Conservation (phyloP, 2,113 vertebrate species). For the Chiloscyllium plagiosum region DNA sequence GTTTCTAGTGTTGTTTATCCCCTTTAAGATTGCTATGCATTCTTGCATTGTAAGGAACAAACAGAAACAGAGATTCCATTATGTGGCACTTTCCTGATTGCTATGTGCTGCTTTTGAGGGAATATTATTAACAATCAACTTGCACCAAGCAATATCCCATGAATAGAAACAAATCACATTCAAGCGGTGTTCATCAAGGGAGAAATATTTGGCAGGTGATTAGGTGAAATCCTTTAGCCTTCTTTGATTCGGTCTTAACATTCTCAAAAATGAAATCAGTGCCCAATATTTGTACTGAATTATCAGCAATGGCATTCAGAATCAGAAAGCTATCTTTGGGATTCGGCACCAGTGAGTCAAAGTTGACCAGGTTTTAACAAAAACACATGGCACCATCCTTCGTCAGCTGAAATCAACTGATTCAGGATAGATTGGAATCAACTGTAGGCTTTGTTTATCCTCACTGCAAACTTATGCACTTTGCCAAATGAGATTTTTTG, state of each 20-base stretch:
- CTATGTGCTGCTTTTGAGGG: too few relatives aligned
- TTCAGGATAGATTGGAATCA: neutral
- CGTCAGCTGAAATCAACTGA: neutral
- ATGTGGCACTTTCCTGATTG: too few relatives aligned
- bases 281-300: neutral
- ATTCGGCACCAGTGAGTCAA: neutral
- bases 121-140: neutral
- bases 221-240: neutral
- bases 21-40: too few relatives aligned
- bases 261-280: neutral
- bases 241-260: neutral
- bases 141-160: neutral
- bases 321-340: neutral
- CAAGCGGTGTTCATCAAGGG: neutral
- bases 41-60: too few relatives aligned
- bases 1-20: too few relatives aligned
- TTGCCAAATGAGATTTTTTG: neutral
- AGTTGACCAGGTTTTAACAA: neutral
- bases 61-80: too few relatives aligned
- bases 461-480: neutral
- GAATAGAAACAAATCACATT: neutral
- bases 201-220: neutral
- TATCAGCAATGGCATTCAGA: neutral
- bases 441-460: neutral
- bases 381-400: neutral